phyloP scores from a whole-genome alignment of 2,888 invertebrate genomes.

The Callyntrura sp. region DNA sequence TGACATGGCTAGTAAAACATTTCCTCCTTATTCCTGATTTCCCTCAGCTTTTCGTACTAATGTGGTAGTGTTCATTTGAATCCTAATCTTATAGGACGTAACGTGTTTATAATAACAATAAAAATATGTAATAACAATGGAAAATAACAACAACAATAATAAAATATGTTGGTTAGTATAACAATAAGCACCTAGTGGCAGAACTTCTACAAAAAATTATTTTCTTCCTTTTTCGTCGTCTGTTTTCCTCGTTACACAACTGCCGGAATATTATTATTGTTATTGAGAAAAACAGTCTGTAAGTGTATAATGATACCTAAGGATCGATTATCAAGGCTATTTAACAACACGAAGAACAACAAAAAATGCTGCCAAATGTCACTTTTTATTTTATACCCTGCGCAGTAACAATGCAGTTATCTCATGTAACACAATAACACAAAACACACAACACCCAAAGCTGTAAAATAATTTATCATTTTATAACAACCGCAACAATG shows the following conservation, averaged over 20 bases:
- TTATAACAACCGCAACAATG: slow-evolving; percentile 1
- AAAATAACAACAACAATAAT: slow-evolving; percentile 30
- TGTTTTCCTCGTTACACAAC: slow-evolving; percentile 26
- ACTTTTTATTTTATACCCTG: slow-evolving; percentile 48
- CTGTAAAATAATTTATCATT: slow-evolving; percentile 1
- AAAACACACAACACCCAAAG: slow-evolving; percentile 15
- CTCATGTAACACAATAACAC: slow-evolving; percentile 38
- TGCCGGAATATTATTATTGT: neutral
- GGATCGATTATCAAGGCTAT: slow-evolving; percentile 35
- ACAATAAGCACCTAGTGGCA: neutral
- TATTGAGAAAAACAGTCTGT: too few species aligned
- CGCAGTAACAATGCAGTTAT: neutral
- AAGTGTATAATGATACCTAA: slow-evolving; percentile 7
- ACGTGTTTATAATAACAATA: slow-evolving; percentile 6
- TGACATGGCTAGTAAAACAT: slow-evolving; percentile 62
- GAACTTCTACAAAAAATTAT: neutral
- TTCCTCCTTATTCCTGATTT: slow-evolving; percentile 71
- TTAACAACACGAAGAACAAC: neutral
- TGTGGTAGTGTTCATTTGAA: too few species aligned
- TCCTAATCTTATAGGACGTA: too few species aligned
- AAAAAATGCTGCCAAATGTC: slow-evolving; percentile 46
- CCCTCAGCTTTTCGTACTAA: slow-evolving; percentile 36
- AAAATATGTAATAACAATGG: slow-evolving; percentile 9
- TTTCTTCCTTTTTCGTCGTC: slow-evolving; percentile 30
- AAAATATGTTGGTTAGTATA: slow-evolving; percentile 19